A percentile compares a stretch with the other conserved stretches of the same genome.
Conservation (phyloP, 2,797 vertebrate species). For the Characodon lateralis region DNA sequence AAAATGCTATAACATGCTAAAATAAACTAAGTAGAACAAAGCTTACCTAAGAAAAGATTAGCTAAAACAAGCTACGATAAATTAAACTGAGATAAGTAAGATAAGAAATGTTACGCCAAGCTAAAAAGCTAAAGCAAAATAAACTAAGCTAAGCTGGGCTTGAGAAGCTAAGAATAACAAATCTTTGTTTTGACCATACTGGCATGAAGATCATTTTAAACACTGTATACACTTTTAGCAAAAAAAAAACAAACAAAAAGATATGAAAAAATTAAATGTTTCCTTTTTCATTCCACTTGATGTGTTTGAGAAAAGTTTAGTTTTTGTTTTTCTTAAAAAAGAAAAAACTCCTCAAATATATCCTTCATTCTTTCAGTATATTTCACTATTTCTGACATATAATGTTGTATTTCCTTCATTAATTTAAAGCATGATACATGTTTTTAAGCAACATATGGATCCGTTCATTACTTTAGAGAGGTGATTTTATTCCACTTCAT, state of each 20-base stretch:
- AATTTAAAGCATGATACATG: background rate
- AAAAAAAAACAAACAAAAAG: background rate
- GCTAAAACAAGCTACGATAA: too few relatives aligned
- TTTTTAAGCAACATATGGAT: slow-evolving; percentile 14
- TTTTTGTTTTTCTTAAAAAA: background rate
- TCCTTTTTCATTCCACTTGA: background rate
- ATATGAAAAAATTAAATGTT: background rate
- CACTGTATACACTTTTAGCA: background rate
- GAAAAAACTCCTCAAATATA: background rate
- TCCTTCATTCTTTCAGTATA: background rate
- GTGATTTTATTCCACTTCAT: slow-evolving; percentile 41
- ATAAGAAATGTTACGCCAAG: too few relatives aligned
- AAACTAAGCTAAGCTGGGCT: too few relatives aligned
- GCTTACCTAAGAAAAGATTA: too few relatives aligned
- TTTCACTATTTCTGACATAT: background rate
- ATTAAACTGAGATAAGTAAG: too few relatives aligned
- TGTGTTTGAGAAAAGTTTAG: background rate
- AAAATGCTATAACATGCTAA: background rate
- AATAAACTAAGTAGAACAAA: background rate
- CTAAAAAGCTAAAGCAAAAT: too few relatives aligned
- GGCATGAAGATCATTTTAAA: background rate
- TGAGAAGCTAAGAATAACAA: too few relatives aligned
- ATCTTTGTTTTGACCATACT: too few relatives aligned
- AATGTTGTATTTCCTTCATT: background rate
- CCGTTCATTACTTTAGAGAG: slow-evolving; percentile 17